A percentile compares a stretch with the other conserved stretches of the same genome.
Conservation (phyloP, 92 coral and sea anemone species). For the Epizoanthus scotinus region DNA sequence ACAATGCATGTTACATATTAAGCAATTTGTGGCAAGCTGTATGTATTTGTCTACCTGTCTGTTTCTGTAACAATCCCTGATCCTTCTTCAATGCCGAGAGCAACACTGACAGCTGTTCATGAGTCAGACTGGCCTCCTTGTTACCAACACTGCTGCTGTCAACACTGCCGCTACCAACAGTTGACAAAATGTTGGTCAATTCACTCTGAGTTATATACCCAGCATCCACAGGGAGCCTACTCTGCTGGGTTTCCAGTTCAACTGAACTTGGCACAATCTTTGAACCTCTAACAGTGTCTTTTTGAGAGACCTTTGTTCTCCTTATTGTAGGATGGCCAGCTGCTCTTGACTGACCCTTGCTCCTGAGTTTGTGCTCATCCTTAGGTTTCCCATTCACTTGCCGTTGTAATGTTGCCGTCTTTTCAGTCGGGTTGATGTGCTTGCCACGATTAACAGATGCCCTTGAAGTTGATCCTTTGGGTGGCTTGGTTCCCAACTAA, state of each 20-base stretch:
- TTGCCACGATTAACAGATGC: conserved; percentile 9
- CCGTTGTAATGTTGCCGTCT: background rate
- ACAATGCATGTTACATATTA: too few species aligned
- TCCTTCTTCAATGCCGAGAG: conserved; percentile 22
- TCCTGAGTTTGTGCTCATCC: background rate
- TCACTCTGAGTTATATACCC: conserved; percentile 37
- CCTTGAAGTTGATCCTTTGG: conserved; percentile 17
- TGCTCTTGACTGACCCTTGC: background rate
- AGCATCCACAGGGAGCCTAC: conserved; percentile 13
- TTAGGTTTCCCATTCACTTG: conserved; percentile 19
- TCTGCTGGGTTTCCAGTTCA: background rate
- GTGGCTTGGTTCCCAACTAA: conserved; percentile 16
- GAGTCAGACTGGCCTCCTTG: conserved; percentile 7
- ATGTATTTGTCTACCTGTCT: conserved; percentile 1
- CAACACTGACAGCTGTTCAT: conserved; percentile 23
- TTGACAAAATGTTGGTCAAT: conserved; percentile 12
- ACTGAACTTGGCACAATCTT: background rate
- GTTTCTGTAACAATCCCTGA: background rate
- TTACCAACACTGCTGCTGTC: background rate
- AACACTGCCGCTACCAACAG: background rate
- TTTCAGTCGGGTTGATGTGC: background rate
- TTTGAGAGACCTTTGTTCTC: background rate
- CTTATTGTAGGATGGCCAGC: background rate
- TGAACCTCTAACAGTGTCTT: background rate
- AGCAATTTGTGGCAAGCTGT: too few species aligned